Conservation (phyloP, 2,797 vertebrate species). For the Danio kyathit region DNA sequence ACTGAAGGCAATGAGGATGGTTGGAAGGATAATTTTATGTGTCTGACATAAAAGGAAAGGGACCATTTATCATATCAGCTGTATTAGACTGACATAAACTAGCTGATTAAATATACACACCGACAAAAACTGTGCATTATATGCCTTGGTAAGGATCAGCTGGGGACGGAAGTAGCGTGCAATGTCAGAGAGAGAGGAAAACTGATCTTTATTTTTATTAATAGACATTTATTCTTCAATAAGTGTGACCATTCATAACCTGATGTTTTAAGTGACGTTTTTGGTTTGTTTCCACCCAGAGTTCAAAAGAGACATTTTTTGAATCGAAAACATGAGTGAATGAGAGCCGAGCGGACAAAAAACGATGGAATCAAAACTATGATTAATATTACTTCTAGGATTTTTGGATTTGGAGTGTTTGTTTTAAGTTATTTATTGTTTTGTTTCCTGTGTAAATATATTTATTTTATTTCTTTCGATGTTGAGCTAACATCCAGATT, state of each 20-base stretch:
- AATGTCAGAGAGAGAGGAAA: constrained; percentile 7
- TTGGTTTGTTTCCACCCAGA: constrained; percentile 37
- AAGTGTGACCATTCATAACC: constrained; percentile 52
- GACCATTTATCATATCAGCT: constrained; percentile 62
- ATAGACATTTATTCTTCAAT: neutral
- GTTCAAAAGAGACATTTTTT: constrained; percentile 69
- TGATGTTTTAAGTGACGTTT: constrained; percentile 34
- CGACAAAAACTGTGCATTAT: constrained; percentile 29
- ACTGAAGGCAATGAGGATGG: constrained; percentile 69
- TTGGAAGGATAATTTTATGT: constrained; percentile 48
- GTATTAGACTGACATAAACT: constrained; percentile 46
- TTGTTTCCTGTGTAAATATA: constrained; percentile 95
- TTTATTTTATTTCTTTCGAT: constrained; percentile 89
- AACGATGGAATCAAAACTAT: constrained; percentile 69
- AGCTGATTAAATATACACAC: constrained; percentile 30
- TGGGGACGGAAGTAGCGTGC: neutral
- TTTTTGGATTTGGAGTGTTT: constrained; percentile 90
- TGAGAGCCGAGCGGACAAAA: constrained; percentile 78
- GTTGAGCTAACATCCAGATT: constrained; percentile 96
- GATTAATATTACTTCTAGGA: constrained; percentile 70
- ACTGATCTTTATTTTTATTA: neutral
- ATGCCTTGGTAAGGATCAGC: neutral
- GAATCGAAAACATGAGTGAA: constrained; percentile 67
- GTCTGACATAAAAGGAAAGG: constrained; percentile 55
- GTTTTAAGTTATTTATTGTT: constrained; percentile 96